A percentile compares a stretch with the other conserved stretches of the same genome.
Conservation (phyloP, 2,113 vertebrate genomes). For the Nymphicus hollandicus region DNA sequence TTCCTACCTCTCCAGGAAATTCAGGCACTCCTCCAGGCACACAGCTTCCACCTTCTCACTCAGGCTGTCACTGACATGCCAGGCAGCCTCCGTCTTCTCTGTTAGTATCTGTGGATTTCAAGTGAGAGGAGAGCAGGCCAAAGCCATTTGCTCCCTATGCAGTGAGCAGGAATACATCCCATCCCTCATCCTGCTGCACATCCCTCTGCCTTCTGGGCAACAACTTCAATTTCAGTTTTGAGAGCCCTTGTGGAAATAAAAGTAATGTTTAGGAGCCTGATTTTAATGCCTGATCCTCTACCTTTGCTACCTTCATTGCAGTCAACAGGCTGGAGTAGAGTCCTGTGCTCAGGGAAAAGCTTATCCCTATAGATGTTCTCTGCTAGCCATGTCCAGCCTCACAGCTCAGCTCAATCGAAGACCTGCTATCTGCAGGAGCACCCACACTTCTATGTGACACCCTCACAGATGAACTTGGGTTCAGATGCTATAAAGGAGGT, state of each 20-base stretch:
- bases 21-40: conserved; percentile 23
- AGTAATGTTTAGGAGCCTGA: neutral
- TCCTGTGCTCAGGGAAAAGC: neutral
- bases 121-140: neutral
- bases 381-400: neutral
- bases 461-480: neutral
- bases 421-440: neutral
- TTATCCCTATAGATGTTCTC: neutral
- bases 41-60: neutral
- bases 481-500: neutral
- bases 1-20: conserved; percentile 59
- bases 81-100: neutral
- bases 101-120: conserved; percentile 34
- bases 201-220: neutral
- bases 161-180: neutral
- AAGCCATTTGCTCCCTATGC: neutral
- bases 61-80: neutral
- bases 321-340: neutral
- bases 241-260: neutral
- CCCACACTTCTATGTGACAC: neutral
- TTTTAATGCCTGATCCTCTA: neutral
- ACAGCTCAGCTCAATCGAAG: neutral
- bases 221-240: neutral
- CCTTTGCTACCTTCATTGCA: neutral
- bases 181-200: neutral